phyloP scores from a whole-genome alignment of 2,113 vertebrate species.

The Calypte anna region DNA sequence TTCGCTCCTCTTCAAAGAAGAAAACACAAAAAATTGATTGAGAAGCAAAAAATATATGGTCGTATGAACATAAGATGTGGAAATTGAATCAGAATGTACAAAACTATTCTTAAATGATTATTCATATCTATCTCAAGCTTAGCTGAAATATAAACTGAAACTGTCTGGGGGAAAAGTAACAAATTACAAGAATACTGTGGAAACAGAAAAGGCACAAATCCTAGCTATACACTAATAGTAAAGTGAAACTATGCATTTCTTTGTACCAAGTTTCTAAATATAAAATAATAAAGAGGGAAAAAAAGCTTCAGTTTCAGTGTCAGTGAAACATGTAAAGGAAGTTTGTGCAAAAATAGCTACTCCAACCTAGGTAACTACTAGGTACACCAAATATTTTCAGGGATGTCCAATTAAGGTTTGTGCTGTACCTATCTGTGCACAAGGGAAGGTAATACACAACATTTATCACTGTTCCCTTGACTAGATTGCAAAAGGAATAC shows the following conservation, averaged over 20 bases:
- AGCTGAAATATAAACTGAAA: background rate
- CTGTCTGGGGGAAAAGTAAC: background rate
- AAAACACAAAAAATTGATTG: background rate
- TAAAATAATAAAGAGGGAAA: background rate
- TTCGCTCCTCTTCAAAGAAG: background rate
- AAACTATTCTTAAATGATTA: background rate
- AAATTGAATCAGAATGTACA: background rate
- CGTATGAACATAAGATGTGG: background rate
- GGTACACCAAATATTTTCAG: background rate
- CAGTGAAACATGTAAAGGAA: background rate
- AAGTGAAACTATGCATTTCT: constrained; percentile 24
- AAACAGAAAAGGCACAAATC: constrained; percentile 27
- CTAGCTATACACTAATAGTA: background rate
- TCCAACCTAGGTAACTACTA: constrained; percentile 13
- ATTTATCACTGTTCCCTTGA: background rate
- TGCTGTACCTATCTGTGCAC: background rate
- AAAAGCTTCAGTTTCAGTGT: background rate
- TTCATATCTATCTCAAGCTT: background rate
- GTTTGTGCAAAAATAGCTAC: background rate
- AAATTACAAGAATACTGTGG: background rate
- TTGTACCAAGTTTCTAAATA: background rate
- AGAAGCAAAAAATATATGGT: background rate
- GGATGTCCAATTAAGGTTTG: background rate
- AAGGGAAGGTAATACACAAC: background rate
- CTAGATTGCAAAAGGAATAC: background rate